Evolutionary conservation across 2,888 invertebrate species (phyloP).

Genomic region (Drosophila imparisetae): DNA sequence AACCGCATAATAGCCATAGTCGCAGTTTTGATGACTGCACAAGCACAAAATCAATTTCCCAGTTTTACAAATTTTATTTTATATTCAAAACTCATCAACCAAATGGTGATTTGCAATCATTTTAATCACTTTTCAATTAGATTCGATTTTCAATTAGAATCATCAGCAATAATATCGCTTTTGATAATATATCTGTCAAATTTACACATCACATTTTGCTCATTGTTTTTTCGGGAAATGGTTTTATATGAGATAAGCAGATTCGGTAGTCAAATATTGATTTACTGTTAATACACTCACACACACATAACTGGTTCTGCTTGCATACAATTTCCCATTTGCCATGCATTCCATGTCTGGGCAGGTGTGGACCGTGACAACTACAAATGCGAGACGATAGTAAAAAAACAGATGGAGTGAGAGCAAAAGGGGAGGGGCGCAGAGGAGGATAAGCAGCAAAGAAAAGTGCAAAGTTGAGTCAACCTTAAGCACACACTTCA

Average conservation of each 20-base stretch:
- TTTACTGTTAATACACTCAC: conserved; percentile 56
- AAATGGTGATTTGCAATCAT: conserved; percentile 4
- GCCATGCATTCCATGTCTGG: conserved; percentile 1
- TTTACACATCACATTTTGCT: not conserved
- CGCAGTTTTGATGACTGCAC: conserved; percentile 7
- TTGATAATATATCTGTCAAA: not conserved
- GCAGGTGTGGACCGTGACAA: conserved; percentile 52
- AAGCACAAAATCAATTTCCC: conserved; percentile 25
- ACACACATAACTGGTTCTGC: conserved; percentile 18
- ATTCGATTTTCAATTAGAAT: not conserved
- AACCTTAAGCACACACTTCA: conserved; percentile 61
- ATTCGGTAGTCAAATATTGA: conserved; percentile 52
- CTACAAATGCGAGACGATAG: conserved; percentile 35
- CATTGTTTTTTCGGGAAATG: not conserved
- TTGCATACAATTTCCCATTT: not conserved
- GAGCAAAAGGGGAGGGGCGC: not conserved
- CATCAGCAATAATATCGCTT: not conserved
- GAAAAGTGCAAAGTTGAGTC: conserved; percentile 68
- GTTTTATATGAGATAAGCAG: not conserved
- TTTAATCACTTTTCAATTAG: conserved; percentile 10
- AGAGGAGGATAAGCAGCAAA: not conserved
- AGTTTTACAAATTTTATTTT: not conserved
- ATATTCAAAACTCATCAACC: conserved; percentile 17
- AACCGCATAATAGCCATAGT: not conserved
- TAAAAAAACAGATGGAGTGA: not conserved